Base-by-base conservation (phyloP, 2,113 vertebrate species). In the Suricata suricatta region DNA sequence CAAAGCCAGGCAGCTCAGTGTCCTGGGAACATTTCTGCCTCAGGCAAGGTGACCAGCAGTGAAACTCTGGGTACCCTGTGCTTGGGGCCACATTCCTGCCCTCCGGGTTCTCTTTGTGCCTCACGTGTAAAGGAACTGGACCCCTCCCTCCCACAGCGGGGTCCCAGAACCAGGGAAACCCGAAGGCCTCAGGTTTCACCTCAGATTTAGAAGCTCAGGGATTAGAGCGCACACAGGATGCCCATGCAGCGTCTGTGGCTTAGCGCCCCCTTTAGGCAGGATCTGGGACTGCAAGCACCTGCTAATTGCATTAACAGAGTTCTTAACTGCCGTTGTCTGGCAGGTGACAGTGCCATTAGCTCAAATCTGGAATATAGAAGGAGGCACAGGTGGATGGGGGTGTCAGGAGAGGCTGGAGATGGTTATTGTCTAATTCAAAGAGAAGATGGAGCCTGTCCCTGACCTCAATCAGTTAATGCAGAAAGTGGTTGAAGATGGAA, bases 41-140 rank as follows among this genome's bases (percentile, higher is more conserved):
- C 54, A 68, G 68, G 17, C 0, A 1, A 38, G 33, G 74, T 21
- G 10, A 57, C 31, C 57, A 44, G 33, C 44, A 27, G 79, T 17
- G 21, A 41, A 74, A 13, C 13, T 33, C 63, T 33, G 60, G 16
- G 47, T 5, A 33, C 63, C 71, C 47, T 71, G 11, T n/a, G 25
- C 38, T 69, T 27, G 35, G 23, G 31, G 10, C 80, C 23, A 33
- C 23, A 5, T 27, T 88, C 54, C 44, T 35, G 69, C 5, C 13
- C 5, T 15, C 41, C 1, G 0, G 25, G 63, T 35, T 31, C 31
- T 35, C 72, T 76, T n/a, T 2, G 4, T 44, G 27, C n/a, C n/a
- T 76, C 31, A 71, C 47, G 19, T 19, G 38, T 29, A 57, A 74
- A 38, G 47, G 60, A 21, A 63, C 31, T 4, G 17, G 4, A 27